A percentile compares a stretch with the other conserved stretches of the same genome.
These are phyloP conservation scores for Fopius arisanus DNA, from an alignment of 1,140 invertebrate species.

Conservation along the genomic window DNA sequence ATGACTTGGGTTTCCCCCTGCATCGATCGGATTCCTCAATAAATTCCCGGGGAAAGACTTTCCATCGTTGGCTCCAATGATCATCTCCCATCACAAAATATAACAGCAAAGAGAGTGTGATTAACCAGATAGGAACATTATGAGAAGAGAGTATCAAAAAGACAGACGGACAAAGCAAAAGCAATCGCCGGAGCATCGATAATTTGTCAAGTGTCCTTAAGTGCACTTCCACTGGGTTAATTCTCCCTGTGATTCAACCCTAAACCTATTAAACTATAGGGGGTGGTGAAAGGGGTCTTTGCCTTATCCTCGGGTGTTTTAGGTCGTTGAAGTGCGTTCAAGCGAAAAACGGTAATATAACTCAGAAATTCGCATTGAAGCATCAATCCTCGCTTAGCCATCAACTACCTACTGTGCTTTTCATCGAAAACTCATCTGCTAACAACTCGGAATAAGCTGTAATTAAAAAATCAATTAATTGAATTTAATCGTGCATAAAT, in stretches of 20 bases:
- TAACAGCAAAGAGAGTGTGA: constrained; percentile 4
- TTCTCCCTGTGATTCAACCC: background rate
- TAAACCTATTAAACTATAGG: background rate
- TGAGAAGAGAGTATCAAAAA: background rate
- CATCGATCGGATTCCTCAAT: background rate
- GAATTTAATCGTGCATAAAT: background rate
- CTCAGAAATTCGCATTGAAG: constrained; percentile 13
- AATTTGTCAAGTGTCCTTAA: background rate
- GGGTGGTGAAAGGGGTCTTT: too few species aligned
- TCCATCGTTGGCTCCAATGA: too few species aligned
- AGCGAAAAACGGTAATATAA: constrained; percentile 17
- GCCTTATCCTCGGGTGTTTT: constrained; percentile 4
- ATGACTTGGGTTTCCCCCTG: background rate
- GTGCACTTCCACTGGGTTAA: constrained; percentile 16
- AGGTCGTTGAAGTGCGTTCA: constrained; percentile 16
- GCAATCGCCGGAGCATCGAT: background rate
- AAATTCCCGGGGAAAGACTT: too few species aligned
- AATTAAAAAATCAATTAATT: background rate
- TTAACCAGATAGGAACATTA: background rate
- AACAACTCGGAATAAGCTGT: background rate
- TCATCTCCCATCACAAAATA: too few species aligned
- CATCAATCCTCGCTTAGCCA: background rate
- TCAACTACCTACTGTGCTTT: background rate
- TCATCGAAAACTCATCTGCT: constrained; percentile 7
- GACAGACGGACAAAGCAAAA: background rate